phyloP scores from a whole-genome alignment of 2,797 vertebrate genomes.

The Microchirus variegatus region DNA sequence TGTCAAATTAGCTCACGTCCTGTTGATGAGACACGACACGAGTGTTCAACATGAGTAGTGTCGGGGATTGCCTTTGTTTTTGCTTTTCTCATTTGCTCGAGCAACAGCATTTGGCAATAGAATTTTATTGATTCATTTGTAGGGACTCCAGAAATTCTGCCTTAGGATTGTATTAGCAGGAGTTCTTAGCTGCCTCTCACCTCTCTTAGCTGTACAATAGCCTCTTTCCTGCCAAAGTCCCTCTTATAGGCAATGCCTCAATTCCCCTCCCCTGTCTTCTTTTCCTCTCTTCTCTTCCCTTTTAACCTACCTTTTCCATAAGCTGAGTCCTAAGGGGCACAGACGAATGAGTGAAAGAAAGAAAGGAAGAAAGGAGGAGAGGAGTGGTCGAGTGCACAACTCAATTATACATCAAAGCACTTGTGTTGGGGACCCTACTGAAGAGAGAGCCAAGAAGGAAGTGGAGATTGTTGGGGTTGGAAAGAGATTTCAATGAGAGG shows the following conservation, averaged over 20 bases:
- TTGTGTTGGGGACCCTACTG: slow-evolving; percentile 40
- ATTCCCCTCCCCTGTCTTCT: slow-evolving; percentile 13
- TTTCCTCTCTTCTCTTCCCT: slow-evolving; percentile 12
- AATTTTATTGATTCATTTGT: slow-evolving; percentile 44
- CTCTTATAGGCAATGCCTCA: slow-evolving; percentile 16
- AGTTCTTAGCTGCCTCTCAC: slow-evolving; percentile 14
- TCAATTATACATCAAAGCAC: slow-evolving; percentile 80
- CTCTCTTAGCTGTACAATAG: slow-evolving; percentile 15
- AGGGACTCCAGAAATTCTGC: slow-evolving; percentile 6
- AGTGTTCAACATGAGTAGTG: slow-evolving; percentile 34
- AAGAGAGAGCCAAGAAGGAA: slow-evolving; percentile 7
- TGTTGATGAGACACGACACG: slow-evolving; percentile 51
- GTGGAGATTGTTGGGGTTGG: background rate
- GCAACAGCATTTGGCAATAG: slow-evolving; percentile 22
- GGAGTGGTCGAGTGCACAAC: slow-evolving; percentile 39
- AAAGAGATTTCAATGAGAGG: slow-evolving; percentile 15
- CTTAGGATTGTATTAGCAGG: slow-evolving; percentile 28
- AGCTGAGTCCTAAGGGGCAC: slow-evolving; percentile 21
- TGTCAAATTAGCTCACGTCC: slow-evolving; percentile 61
- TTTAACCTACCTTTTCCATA: slow-evolving; percentile 48
- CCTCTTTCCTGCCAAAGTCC: slow-evolving; percentile 14
- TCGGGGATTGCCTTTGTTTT: slow-evolving; percentile 20
- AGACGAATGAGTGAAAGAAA: slow-evolving; percentile 21
- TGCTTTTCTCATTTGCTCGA: slow-evolving; percentile 17
- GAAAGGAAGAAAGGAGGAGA: slow-evolving; percentile 13